phyloP scores from a whole-genome alignment of 2,797 vertebrate species.

The Clarias fuscus region DNA sequence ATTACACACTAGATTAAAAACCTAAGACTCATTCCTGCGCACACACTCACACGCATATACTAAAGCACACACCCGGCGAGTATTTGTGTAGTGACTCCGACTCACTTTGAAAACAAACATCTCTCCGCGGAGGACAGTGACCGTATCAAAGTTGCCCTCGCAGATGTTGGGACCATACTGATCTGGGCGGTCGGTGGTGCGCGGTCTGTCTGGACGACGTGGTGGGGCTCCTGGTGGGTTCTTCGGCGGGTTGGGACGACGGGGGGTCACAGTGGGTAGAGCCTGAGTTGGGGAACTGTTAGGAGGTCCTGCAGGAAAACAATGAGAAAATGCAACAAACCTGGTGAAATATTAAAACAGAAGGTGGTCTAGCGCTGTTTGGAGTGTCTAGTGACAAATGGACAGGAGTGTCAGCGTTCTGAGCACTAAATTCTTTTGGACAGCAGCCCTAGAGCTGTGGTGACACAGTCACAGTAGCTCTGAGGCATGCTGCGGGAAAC shows the following conservation, averaged over 20 bases:
- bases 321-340: background rate
- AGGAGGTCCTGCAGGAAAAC: constrained; percentile 73
- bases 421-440: background rate
- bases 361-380: background rate
- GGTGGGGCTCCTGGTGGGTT: constrained; percentile 74
- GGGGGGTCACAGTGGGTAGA: constrained; percentile 84
- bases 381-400: background rate
- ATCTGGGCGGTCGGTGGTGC: constrained; percentile 83
- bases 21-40: background rate
- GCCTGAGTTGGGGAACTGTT: constrained; percentile 81
- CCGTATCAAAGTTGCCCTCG: constrained; percentile 92
- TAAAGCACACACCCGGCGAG: background rate
- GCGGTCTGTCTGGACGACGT: constrained; percentile 77
- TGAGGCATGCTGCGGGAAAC: constrained; percentile 32
- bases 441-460: constrained; percentile 16
- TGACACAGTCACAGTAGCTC: background rate
- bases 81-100: background rate
- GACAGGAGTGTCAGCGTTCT: background rate
- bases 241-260: constrained; percentile 74
- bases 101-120: constrained; percentile 99
- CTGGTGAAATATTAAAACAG: background rate
- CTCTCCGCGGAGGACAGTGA: constrained; percentile 91
- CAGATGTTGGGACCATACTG: constrained; percentile 94
- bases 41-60: too few relatives aligned
- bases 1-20: constrained; percentile 14